Base-by-base conservation (phyloP, 2,888 invertebrate genomes). In the Agrochola litura region DNA sequence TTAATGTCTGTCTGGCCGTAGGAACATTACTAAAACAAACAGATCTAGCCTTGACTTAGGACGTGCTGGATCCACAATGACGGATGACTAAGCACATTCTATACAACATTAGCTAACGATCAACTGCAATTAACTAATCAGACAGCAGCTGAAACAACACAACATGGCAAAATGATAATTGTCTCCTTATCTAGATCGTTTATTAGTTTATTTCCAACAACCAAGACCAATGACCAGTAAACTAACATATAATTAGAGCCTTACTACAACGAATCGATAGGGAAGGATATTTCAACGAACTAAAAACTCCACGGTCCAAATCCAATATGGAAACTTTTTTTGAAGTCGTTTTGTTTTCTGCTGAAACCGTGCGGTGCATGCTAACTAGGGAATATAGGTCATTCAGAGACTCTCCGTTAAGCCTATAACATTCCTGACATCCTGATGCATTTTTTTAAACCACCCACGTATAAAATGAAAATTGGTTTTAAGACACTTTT, bases 341-440 rank as follows among this genome's bases (percentile, higher is more conserved):
- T 52, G 41, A 72, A 12, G 49, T 67, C 22, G 41, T 79, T 79
- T 79, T 75, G 30, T 81, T 74, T 65, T 14, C 12, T 37, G 37
- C 6, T 52, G 75, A 60, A 80, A 75, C 43, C 41, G 52, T 68
- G 9, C 54, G 58, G 54, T 74, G 37, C 25, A 69, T 60, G 52
- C 22, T 69, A 75, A 81, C 43, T 54, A 64, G 1, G 19, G 52
- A 54, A 79, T 75, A 79, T 79, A 54, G 75, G 75, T 64, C 67
- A 74, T 74, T 54, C 46, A 37, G 37, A 68, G 37, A 67, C 67
- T 73, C 19, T 67, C 22, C 30, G 73, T 58, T 43, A 64, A 56
- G 16, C 58, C 25, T 16, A 60, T 60, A 74, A 30, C 2, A 14
- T 19, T 19, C 14, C 43, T 52, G 63, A 30, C 10, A 19, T 19